These are phyloP conservation scores for Prenolepis imparis DNA, from an alignment of 2,888 invertebrate genomes.

Conservation along the genomic window DNA sequence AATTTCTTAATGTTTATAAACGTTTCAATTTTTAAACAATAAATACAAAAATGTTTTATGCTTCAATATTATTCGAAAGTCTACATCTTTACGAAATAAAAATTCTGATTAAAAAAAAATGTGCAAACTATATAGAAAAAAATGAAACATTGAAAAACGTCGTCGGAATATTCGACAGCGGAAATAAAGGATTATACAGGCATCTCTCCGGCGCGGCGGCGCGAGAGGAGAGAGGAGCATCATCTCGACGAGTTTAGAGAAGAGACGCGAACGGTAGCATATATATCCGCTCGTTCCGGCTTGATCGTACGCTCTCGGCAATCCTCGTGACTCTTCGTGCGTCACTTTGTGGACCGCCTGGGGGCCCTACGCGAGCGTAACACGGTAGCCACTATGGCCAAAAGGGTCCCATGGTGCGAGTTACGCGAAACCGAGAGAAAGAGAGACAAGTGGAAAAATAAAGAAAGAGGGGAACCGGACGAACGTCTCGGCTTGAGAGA, in stretches of 20 bases:
- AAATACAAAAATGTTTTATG: not conserved
- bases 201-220: conserved; percentile 24
- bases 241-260: conserved; percentile 66
- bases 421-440: conserved; percentile 43
- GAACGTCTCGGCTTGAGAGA: conserved; percentile 60
- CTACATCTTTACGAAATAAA: not conserved
- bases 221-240: conserved; percentile 63
- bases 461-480: conserved; percentile 38
- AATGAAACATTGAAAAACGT: not conserved
- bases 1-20: not conserved
- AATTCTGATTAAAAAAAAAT: not conserved
- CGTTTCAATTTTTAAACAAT: not conserved
- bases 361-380: conserved; percentile 85
- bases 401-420: conserved; percentile 77
- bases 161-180: conserved; percentile 1
- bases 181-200: conserved; percentile 23
- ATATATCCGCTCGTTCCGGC: conserved; percentile 64
- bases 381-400: conserved; percentile 85
- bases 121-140: not conserved
- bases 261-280: conserved; percentile 70
- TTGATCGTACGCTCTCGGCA: conserved; percentile 78
- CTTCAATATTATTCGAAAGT: not conserved
- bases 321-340: conserved; percentile 79
- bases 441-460: conserved; percentile 53
- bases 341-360: conserved; percentile 77